A percentile compares a stretch with the other conserved stretches of the same genome.
These are phyloP conservation scores for Drosophila subobscura DNA, from an alignment of 1,140 invertebrate species.

Conservation along the genomic window DNA sequence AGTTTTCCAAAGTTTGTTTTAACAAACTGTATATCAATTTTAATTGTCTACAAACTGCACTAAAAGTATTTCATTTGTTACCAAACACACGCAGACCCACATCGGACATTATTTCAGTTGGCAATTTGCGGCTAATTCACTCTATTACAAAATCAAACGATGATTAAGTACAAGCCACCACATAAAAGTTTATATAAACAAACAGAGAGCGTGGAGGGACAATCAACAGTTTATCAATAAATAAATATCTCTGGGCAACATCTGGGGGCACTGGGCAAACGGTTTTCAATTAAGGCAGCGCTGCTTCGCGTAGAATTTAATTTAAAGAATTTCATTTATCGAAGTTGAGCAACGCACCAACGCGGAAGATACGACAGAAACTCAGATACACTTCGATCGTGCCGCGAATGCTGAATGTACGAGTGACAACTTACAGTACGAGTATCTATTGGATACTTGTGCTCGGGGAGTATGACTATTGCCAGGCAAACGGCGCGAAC, in stretches of 20 bases:
- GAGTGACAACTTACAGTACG: conserved; percentile 28
- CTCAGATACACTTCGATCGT: conserved; percentile 45
- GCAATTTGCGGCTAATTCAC: conserved; percentile 18
- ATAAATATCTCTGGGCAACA: conserved; percentile 2
- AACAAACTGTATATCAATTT: no score
- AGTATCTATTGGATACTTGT: conserved; percentile 43
- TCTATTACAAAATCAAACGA: conserved; percentile 53
- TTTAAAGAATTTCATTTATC: conserved; percentile 72
- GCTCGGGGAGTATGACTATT: conserved; percentile 16
- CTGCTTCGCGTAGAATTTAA: conserved; percentile 55
- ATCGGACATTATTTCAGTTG: background rate
- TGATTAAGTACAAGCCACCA: conserved; percentile 41
- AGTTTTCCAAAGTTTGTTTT: no score
- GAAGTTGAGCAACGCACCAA: conserved; percentile 39
- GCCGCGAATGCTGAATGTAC: conserved; percentile 47
- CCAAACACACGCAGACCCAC: conserved; percentile 6
- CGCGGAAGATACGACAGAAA: conserved; percentile 17
- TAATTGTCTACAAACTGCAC: no score
- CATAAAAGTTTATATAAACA: conserved; percentile 17
- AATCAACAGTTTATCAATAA: conserved; percentile 40
- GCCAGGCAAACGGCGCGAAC: conserved; percentile 17
- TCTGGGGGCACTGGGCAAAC: conserved; percentile 20
- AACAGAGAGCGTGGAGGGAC: no score
- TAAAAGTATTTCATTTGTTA: conserved; percentile 5
- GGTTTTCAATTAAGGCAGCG: conserved; percentile 53